Base-by-base conservation (phyloP, 2,113 vertebrate genomes). In the Thymallus thymallus region DNA sequence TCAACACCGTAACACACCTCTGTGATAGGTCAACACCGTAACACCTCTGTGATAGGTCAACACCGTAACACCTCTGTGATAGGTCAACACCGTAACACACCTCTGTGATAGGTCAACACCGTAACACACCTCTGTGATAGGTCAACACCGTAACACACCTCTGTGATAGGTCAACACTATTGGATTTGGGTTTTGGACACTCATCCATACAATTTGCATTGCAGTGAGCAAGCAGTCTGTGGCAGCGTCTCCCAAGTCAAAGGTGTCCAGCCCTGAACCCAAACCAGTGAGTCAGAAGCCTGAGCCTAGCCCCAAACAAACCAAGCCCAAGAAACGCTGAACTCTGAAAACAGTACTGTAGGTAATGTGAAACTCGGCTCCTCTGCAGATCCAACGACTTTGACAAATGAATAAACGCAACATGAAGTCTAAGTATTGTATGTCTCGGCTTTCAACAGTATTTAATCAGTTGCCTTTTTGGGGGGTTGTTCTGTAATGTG, bases 321-420 rank as follows among this genome's bases (percentile, higher is more conserved):
- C 29, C 45, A 89, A 64, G 72, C 82, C 77, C 48, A 88, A 81
- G 82, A 90, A 90, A 81, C 80, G 30, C 13, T 90, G 76, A 91
- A 32, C 24, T 9, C 35, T 41, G 35, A 41, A 41, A 41, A 41
- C 35, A 41, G 35, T 10, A 41, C 35, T 58, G 20, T 14, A 10
- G 9, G 1, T 51, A 41, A 26, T 56, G 10, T 66, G 48, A 24
- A 22, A 45, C 58, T 14, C 32, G 5, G 22, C 14, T 12, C 5
- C 35, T 41, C 35, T 41, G 35, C 10, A 0, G 35, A 41, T 10
- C 35, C 35, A 41, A 41, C 9, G 0, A 61, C 7, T 45, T 58
- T 46, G 35, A 23, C 13, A 24, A 29, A 55, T 30, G 2, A 56
- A n/a, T n/a, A 58, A 10, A 29, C 30, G 20, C 32, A 62, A 29